A percentile compares a stretch with the other conserved stretches of the same genome.
Evolutionary conservation across 1,140 invertebrate species (phyloP).

Genomic region (Lucilia cuprina): DNA sequence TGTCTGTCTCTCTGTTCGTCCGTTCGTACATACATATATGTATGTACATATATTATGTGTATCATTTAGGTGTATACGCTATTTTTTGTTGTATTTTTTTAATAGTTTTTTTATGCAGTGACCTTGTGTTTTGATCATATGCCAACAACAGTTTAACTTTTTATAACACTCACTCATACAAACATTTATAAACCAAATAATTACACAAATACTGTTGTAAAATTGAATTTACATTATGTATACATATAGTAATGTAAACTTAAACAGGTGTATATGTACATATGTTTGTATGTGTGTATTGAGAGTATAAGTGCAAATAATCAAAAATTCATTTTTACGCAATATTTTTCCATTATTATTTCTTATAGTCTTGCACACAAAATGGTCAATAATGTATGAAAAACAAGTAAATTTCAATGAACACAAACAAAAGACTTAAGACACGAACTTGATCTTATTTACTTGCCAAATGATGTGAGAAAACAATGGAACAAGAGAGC

Average conservation of each 20-base stretch:
- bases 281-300: background rate
- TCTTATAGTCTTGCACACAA: background rate
- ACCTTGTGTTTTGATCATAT: conserved; percentile 34
- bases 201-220: background rate
- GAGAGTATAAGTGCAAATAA: conserved; percentile 4
- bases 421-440: conserved; percentile 41
- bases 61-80: background rate
- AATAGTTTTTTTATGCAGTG: conserved; percentile 13
- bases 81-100: background rate
- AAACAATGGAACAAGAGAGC: too few relatives aligned
- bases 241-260: too few relatives aligned
- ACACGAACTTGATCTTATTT: conserved; percentile 41
- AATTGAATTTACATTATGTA: too few relatives aligned
- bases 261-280: background rate
- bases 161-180: background rate
- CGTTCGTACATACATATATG: too few relatives aligned
- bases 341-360: background rate
- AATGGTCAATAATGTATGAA: background rate
- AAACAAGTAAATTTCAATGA: background rate
- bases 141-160: conserved; percentile 14
- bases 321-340: conserved; percentile 20
- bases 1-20: too few relatives aligned
- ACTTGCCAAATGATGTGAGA: background rate
- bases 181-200: background rate
- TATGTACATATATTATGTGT: background rate